phyloP scores from a whole-genome alignment of 2,888 invertebrate species.

The Lumbricus terrestris region DNA sequence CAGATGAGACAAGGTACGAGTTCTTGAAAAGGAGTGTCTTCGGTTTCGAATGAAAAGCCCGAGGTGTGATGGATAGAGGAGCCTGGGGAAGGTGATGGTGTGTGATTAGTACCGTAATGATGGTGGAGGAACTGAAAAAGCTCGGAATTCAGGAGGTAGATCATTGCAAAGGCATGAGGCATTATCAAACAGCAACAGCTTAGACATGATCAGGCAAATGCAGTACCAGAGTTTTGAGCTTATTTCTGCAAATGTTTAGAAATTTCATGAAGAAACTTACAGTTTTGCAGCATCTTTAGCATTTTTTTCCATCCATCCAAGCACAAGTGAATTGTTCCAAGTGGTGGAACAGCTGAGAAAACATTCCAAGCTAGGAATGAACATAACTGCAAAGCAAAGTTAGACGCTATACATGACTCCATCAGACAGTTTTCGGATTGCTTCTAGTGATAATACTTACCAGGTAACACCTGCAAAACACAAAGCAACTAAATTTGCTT shows the following conservation, averaged over 20 bases:
- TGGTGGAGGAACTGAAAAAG: too few species aligned
- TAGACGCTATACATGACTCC: not conserved
- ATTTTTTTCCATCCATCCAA: slow-evolving; percentile 60
- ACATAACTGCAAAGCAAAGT: slow-evolving; percentile 45
- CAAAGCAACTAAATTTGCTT: not conserved
- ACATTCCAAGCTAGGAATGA: slow-evolving; percentile 56
- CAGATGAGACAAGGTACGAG: too few species aligned
- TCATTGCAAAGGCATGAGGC: too few species aligned
- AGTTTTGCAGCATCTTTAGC: slow-evolving; percentile 28
- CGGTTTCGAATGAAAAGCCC: too few species aligned
- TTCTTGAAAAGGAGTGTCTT: too few species aligned
- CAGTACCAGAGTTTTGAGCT: not conserved
- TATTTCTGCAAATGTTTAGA: not conserved
- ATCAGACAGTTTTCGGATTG: not conserved
- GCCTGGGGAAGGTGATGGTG: too few species aligned
- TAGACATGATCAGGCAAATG: not conserved
- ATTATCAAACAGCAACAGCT: too few species aligned
- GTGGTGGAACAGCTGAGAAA: slow-evolving; percentile 59
- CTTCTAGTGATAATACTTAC: not conserved
- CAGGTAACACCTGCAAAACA: not conserved
- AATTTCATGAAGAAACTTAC: not conserved
- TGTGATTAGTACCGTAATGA: too few species aligned
- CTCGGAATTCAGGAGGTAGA: too few species aligned
- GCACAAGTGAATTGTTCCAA: slow-evolving; percentile 53
- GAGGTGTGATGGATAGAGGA: too few species aligned